Base-by-base conservation (phyloP, 2,797 vertebrate genomes). In the Pseudopleuronectes americanus region DNA sequence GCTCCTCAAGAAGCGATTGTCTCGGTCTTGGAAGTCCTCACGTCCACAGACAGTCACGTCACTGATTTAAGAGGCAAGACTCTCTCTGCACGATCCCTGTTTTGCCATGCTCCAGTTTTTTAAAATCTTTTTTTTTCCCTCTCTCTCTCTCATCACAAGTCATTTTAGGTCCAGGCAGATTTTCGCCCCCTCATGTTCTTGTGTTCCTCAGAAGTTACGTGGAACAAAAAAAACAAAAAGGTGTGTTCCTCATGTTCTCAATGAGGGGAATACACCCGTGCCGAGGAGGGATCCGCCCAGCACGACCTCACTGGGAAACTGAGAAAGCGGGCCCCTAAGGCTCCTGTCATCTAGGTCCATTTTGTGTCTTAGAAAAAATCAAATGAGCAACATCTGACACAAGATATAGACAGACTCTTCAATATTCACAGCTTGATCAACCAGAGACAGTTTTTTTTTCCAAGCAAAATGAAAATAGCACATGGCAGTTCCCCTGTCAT, bases 381-480 rank as follows among this genome's bases (percentile, higher is more conserved):
- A 89, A 92, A 92, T 87, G 81, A 91, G 93, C 86, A 88, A 93
- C 90, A 90, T 90, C 85, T 84, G 88, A 90, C 87, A 92, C 90
- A 71, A 87, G 81, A 90, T 92, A 93, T 88, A 92, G 91, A 93
- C 91, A 90, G 74, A 90, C 89, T 81, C 84, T 66, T 90, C 80
- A 77, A 83, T 92, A 92, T 90, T 92, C 90, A 93, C 90, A 92
- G 90, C 85, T 92, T 93, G 83, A 85, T 85, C 87, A 85, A 83
- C 76, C 79, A 76, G 74, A 87, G 75, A 89, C 61, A 58, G 67
- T 81, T 89, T 92, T 88, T n/a, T 52, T 54, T 56, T 56, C 16
- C 84, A 87, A 91, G 91, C 88, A 69, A 69, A 83, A 87, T 88
- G 59, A 85, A 86, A 89, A 79, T 56, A 83, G 77, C 70, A 33